phyloP scores from a whole-genome alignment of 1,140 invertebrate genomes.

The Scylla paramamosain region DNA sequence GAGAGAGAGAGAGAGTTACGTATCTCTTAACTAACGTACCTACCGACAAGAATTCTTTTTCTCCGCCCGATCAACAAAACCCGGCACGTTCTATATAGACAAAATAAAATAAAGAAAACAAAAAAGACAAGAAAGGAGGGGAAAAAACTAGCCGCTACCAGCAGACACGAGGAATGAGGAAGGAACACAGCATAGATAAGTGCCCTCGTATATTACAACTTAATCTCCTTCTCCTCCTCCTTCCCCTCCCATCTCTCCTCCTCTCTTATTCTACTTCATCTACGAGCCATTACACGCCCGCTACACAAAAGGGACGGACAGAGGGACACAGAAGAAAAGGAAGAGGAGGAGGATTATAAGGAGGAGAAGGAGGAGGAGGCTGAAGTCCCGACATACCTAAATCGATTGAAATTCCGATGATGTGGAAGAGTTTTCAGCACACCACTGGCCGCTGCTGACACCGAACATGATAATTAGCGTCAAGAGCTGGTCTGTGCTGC shows the following conservation, averaged over 20 bases:
- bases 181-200: not conserved
- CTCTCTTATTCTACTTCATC: not conserved
- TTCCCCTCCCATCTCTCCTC: not conserved
- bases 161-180: not conserved
- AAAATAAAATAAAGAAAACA: not conserved
- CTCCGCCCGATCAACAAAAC: not conserved
- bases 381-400: not conserved
- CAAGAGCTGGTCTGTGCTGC: not conserved
- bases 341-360: not conserved
- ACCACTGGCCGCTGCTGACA: not conserved
- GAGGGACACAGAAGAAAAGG: not conserved
- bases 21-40: too few relatives aligned
- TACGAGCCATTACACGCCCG: too few relatives aligned
- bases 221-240: not conserved
- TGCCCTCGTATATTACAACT: not conserved
- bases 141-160: too few relatives aligned
- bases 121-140: too few relatives aligned
- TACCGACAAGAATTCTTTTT: not conserved
- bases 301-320: not conserved
- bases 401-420: not conserved
- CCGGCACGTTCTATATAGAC: too few relatives aligned
- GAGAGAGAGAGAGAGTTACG: not conserved
- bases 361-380: not conserved
- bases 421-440: not conserved
- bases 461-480: not conserved